phyloP scores from a whole-genome alignment of 2,797 vertebrate genomes.

The Pitangus sulphuratus region DNA sequence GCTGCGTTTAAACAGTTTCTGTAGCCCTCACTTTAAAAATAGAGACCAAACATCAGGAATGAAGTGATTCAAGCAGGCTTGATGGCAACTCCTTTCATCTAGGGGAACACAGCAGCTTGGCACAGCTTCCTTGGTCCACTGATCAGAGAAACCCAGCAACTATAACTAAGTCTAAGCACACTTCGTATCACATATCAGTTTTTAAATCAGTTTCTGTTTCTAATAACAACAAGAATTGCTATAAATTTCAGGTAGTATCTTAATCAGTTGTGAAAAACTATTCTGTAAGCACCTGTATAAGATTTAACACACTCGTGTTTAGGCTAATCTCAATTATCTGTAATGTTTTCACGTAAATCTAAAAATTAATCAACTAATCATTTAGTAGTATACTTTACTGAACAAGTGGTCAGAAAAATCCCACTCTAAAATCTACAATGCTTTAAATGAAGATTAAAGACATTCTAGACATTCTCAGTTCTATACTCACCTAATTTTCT shows the following conservation, averaged over 20 bases:
- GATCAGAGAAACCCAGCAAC: not conserved
- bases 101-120: not conserved
- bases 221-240: not conserved
- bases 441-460: not conserved
- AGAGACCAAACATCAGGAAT: not conserved
- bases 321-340: not conserved
- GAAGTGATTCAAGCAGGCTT: not conserved
- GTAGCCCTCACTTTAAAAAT: not conserved
- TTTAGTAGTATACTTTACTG: not conserved
- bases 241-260: not conserved
- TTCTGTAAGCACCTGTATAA: not conserved
- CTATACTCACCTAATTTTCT: not conserved
- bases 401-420: not conserved
- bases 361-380: not conserved
- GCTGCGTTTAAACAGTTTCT: not conserved
- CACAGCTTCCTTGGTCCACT: rapidly evolving
- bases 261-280: not conserved
- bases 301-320: not conserved
- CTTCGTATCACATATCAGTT: not conserved
- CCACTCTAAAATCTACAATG: not conserved
- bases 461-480: not conserved
- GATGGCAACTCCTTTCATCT: rapidly evolving
- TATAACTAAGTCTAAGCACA: not conserved
- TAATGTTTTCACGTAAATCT: not conserved
- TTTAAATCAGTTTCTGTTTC: not conserved